phyloP scores from a whole-genome alignment of 1,140 invertebrate genomes.

The Globodera ellingtonae region DNA sequence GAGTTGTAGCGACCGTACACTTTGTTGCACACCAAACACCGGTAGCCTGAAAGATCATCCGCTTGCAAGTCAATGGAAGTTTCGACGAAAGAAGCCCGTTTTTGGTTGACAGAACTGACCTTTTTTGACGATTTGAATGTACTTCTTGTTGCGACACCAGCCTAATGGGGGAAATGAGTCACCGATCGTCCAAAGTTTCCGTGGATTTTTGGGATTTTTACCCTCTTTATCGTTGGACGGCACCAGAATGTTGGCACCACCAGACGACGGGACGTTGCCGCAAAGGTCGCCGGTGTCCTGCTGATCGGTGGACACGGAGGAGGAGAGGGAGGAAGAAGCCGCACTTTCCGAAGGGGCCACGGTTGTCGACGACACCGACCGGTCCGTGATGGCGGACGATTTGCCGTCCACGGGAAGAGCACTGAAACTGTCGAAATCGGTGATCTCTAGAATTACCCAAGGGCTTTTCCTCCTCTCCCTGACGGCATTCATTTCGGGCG shows the following conservation, averaged over 20 bases:
- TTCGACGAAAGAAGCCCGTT: background rate
- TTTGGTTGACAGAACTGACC: constrained; percentile 46
- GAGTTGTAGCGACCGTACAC: constrained; percentile 65
- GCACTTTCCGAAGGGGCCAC: background rate
- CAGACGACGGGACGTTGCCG: background rate
- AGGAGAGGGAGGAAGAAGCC: background rate
- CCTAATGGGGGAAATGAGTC: constrained; percentile 26
- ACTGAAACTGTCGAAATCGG: too few relatives aligned
- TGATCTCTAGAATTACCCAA: too few relatives aligned
- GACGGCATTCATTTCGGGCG: too few relatives aligned
- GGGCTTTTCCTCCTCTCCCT: too few relatives aligned
- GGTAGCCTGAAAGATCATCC: constrained; percentile 19
- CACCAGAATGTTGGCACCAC: constrained; percentile 49
- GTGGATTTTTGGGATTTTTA: background rate
- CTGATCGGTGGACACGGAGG: background rate
- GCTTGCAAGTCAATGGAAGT: background rate
- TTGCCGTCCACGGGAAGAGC: too few relatives aligned
- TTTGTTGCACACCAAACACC: constrained; percentile 60
- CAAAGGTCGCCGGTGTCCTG: background rate
- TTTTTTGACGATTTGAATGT: constrained; percentile 59
- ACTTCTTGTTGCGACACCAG: constrained; percentile 65
- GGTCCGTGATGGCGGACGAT: background rate
- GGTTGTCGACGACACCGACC: background rate
- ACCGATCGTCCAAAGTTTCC: background rate
- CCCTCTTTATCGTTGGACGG: constrained; percentile 62